Conservation (phyloP, 2,113 vertebrate species). For the Tychaedon coryphoeus region DNA sequence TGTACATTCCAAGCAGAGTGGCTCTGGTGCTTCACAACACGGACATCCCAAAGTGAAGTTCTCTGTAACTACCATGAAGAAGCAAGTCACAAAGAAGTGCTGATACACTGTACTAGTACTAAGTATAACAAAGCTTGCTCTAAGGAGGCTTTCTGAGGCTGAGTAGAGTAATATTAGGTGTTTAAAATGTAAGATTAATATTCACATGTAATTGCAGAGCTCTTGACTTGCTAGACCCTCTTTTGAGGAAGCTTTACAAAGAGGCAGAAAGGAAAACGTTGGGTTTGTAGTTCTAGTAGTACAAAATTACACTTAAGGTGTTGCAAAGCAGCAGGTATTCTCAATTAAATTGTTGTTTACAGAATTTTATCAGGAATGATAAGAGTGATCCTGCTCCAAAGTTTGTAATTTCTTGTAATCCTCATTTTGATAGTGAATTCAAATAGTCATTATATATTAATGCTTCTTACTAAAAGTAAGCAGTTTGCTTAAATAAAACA, state of each 20-base stretch:
- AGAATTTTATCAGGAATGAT: constrained; percentile 8
- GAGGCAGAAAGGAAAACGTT: background rate
- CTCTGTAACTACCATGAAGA: background rate
- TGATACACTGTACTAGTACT: background rate
- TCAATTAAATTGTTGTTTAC: constrained; percentile 29
- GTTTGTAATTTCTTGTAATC: constrained; percentile 40
- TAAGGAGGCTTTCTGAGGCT: constrained; percentile 47
- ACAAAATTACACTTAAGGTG: background rate
- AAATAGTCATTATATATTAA: constrained; percentile 7
- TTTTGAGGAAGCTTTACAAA: background rate
- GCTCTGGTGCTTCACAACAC: constrained; percentile 74
- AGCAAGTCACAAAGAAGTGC: constrained; percentile 29
- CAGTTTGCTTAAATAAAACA: constrained; percentile 33
- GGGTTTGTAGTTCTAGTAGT: constrained; percentile 29
- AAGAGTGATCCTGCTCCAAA: constrained; percentile 16
- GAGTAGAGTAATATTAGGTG: constrained; percentile 32
- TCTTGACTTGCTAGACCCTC: constrained; percentile 41
- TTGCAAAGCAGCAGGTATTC: constrained; percentile 16
- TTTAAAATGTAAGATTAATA: constrained; percentile 43
- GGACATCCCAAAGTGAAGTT: constrained; percentile 68
- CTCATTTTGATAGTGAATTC: constrained; percentile 43
- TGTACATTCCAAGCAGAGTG: constrained; percentile 84
- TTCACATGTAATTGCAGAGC: constrained; percentile 44
- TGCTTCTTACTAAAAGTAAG: constrained; percentile 43
- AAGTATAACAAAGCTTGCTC: background rate